Conservation (phyloP, 2,888 invertebrate species). For the Drosophila robusta region DNA sequence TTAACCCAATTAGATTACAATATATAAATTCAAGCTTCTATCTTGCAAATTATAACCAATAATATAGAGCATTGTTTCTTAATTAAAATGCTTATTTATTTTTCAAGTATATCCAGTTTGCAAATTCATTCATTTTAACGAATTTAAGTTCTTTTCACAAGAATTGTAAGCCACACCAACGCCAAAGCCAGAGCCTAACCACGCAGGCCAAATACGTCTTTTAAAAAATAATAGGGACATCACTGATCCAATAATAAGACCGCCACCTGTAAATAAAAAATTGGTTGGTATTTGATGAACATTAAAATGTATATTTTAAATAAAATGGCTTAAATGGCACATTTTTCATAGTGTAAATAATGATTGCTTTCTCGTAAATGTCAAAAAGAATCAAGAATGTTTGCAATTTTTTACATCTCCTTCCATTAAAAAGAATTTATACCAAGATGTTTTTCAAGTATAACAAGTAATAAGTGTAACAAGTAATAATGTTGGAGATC, state of each 20-base stretch:
- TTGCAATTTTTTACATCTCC: too few species aligned
- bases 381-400: too few species aligned
- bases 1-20: too few species aligned
- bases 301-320: not conserved
- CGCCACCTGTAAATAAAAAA: conserved; percentile 89
- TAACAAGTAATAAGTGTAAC: too few species aligned
- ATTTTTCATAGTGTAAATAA: too few species aligned
- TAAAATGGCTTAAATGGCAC: too few species aligned
- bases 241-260: conserved; percentile 91
- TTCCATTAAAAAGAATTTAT: too few species aligned
- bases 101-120: conserved; percentile 1
- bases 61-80: not conserved
- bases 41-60: not conserved
- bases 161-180: conserved; percentile 90
- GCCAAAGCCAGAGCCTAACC: conserved; percentile 95
- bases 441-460: too few species aligned
- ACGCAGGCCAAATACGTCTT: conserved; percentile 94
- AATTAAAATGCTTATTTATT: conserved; percentile 6
- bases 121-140: conserved; percentile 56
- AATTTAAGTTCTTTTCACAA: conserved; percentile 80
- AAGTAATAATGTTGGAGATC: too few species aligned
- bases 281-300: not conserved
- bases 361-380: too few species aligned
- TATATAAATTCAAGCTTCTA: not conserved
- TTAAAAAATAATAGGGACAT: conserved; percentile 93